Percentiles rank a stretch among this genome's conserved stretches.
phyloP scores from a whole-genome alignment of 2,113 vertebrate genomes.

The Marmota monax region DNA sequence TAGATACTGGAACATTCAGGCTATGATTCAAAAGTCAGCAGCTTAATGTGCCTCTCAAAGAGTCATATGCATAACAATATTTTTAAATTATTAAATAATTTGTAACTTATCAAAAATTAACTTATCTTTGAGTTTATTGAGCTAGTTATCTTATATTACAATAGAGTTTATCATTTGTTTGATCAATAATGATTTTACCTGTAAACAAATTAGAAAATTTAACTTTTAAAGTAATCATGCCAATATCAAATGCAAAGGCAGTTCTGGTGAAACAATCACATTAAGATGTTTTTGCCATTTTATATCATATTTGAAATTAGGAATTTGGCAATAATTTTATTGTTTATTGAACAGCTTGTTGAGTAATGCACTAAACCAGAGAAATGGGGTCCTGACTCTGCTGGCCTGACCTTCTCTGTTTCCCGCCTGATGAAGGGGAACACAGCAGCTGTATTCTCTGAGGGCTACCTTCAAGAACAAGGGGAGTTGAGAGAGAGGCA shows the following conservation, averaged over 20 bases:
- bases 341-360: background rate
- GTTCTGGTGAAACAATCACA: background rate
- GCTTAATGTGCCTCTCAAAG: background rate
- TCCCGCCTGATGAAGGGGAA: background rate
- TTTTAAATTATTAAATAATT: background rate
- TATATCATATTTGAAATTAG: background rate
- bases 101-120: background rate
- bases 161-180: background rate
- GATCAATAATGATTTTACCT: background rate
- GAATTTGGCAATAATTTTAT: background rate
- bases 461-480: background rate
- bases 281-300: background rate
- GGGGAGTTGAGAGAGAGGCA: background rate
- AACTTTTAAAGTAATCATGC: background rate
- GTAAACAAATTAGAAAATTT: conserved; percentile 10
- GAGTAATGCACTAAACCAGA: background rate
- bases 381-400: background rate
- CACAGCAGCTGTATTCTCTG: background rate
- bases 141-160: conserved; percentile 9
- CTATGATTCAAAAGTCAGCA: background rate
- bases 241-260: background rate
- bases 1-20: background rate
- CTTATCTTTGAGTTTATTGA: background rate
- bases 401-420: background rate
- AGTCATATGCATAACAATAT: background rate